A percentile compares a stretch with the other conserved stretches of the same genome.
phyloP scores from a whole-genome alignment of 1,140 invertebrate species.

The Drosophila fuyamai region DNA sequence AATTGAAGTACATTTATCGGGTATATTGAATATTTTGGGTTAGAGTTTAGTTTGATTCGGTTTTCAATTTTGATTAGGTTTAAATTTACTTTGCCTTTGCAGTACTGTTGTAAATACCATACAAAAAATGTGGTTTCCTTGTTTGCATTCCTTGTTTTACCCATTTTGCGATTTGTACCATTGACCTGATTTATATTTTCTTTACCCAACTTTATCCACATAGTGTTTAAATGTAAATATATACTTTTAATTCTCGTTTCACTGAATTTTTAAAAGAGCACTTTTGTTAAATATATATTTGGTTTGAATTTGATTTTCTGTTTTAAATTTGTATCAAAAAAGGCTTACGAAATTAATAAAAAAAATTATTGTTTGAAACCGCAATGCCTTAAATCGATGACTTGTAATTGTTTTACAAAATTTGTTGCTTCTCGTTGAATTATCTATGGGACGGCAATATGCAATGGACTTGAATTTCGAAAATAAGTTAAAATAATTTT shows the following conservation, averaged over 20 bases:
- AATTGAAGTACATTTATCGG: conserved; percentile 47
- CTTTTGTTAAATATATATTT: conserved; percentile 47
- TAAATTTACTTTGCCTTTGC: conserved; percentile 30
- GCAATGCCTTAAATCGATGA: conserved; percentile 34
- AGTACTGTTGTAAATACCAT: conserved; percentile 65
- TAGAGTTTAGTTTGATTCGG: conserved; percentile 30
- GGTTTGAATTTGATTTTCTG: conserved; percentile 11
- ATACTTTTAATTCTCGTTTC: conserved; percentile 33
- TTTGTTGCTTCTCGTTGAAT: conserved; percentile 12
- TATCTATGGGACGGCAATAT: conserved; percentile 61
- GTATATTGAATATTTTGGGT: conserved; percentile 34
- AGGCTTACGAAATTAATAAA: conserved; percentile 19
- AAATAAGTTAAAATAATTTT: not conserved
- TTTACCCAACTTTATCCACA: conserved; percentile 21
- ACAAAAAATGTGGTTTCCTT: conserved; percentile 55
- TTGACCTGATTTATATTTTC: conserved; percentile 53
- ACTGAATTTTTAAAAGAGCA: conserved; percentile 54
- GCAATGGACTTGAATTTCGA: conserved; percentile 50
- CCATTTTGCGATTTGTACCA: conserved; percentile 68
- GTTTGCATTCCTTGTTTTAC: conserved; percentile 35
- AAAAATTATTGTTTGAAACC: conserved; percentile 60
- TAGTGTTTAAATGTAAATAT: conserved; percentile 31
- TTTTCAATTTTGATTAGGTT: conserved; percentile 11
- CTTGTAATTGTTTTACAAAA: conserved; percentile 10
- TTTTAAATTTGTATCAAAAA: conserved; percentile 33